Conservation (phyloP, 1,140 invertebrate genomes). For the Hylyphantes graminicola region DNA sequence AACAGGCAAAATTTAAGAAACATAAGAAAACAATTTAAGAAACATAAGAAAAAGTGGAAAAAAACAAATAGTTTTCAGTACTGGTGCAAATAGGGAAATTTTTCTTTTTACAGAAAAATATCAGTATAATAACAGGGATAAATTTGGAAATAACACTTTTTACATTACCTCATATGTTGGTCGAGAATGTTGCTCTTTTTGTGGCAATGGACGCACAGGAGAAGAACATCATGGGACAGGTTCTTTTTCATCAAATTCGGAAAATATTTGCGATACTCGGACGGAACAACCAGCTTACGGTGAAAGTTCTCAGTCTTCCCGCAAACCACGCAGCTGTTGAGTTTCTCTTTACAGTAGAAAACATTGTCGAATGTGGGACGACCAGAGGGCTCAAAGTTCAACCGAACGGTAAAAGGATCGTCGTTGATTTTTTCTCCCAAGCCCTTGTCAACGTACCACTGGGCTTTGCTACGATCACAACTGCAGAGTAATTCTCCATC, state of each 20-base stretch:
- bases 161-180: conserved; percentile 71
- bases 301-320: conserved; percentile 78
- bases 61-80: too few species aligned
- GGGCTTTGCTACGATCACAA: conserved; percentile 82
- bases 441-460: conserved; percentile 80
- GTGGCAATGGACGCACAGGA: conserved; percentile 82
- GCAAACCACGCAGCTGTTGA: conserved; percentile 88
- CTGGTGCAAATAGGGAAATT: too few species aligned
- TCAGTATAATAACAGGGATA: too few species aligned
- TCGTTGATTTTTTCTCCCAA: conserved; percentile 75
- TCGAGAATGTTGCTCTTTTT: conserved; percentile 78
- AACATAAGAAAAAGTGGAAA: too few species aligned
- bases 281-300: conserved; percentile 84
- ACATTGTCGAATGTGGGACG: conserved; percentile 75
- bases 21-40: too few species aligned
- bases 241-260: conserved; percentile 86
- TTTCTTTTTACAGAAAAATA: too few species aligned
- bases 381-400: conserved; percentile 85
- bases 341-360: conserved; percentile 78
- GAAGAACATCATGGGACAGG: conserved; percentile 83
- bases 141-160: too few species aligned
- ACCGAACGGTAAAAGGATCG: conserved; percentile 79
- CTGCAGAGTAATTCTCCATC: conserved; percentile 84
- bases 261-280: conserved; percentile 85
- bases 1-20: too few species aligned